Percentiles rank a stretch among this genome's conserved stretches.
Conservation (phyloP, 1,140 invertebrate species). For the Acromyrmex charruanus region DNA sequence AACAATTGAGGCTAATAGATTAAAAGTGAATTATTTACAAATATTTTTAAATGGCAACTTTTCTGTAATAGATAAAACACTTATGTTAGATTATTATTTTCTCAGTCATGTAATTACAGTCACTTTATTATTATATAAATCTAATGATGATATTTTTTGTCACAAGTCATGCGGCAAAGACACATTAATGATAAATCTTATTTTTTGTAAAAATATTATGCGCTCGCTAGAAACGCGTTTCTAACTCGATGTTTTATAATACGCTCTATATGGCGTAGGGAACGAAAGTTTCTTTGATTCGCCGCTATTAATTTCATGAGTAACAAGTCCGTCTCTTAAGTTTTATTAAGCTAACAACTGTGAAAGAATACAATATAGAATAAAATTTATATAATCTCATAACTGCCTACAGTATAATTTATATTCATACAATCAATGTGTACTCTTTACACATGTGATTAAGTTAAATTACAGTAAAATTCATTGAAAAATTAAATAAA, state of each 20-base stretch:
- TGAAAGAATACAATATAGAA: background rate
- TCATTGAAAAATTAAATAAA: slow-evolving; percentile 18
- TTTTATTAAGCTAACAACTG: slow-evolving; percentile 10
- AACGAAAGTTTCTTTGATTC: background rate
- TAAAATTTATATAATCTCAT: background rate
- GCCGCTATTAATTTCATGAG: slow-evolving; percentile 14
- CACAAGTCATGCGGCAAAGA: background rate
- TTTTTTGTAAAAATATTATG: background rate
- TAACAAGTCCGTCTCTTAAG: background rate
- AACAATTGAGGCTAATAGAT: background rate
- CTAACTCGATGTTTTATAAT: background rate
- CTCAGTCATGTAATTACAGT: no score
- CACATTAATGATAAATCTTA: background rate
- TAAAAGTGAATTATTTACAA: background rate
- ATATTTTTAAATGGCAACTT: no score
- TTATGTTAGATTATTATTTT: no score
- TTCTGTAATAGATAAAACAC: no score
- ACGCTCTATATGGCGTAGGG: no score
- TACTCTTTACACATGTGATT: background rate
- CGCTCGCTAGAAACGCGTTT: background rate
- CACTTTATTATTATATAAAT: background rate
- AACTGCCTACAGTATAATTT: background rate
- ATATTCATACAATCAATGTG: background rate
- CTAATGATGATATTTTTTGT: background rate
- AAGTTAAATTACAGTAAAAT: background rate